Base-by-base conservation (phyloP, 2,888 invertebrate species). In the Allophyes oxyacanthae region DNA sequence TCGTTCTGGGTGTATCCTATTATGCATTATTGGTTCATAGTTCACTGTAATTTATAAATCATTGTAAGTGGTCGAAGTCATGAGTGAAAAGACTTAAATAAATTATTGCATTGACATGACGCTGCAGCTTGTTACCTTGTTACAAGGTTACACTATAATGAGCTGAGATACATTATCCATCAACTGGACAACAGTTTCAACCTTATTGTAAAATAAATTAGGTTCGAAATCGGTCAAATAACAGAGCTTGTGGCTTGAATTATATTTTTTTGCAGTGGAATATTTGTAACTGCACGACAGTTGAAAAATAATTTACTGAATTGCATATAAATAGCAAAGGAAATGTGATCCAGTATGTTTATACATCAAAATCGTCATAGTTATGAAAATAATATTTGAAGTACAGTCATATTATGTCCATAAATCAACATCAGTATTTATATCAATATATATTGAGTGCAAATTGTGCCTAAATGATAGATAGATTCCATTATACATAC, bases 111-210 rank as follows among this genome's bases (percentile, higher is more conserved):
- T 41, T 54, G 38, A 51, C 50, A 54, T 51, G 44, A 63, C 37
- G 28, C 26, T 13, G 37, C 2, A 7, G 32, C 13, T 67, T 48
- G 32, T 40, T 14, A 50, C 28, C 37, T 30, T 33, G 50, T 71
- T 55, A 68, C 72, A 52, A 50, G 56, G 61, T 71, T 71, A 68
- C 52, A 36, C 6, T 37, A 13, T 28, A 10, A 34, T 45, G 9
- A 25, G 40, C 9, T 41, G 9, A 26, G 14, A 25, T 15, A 48
- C 15, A 20, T 20, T 38, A 30, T 46, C 36, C 2, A n/a, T 30
- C 40, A 14, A 41, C 36, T 45, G 9, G 5, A 30, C 0, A 28
- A 13, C 36, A 34, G 6, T 30, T 20, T 34, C 20, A 49, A 40
- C 20, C 10, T 36, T 7, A 28, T 8, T 14, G 28, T 42, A 0